A percentile compares a stretch with the other conserved stretches of the same genome.
Conservation (phyloP, 2,888 invertebrate species). For the Polyommatus iphigenia region DNA sequence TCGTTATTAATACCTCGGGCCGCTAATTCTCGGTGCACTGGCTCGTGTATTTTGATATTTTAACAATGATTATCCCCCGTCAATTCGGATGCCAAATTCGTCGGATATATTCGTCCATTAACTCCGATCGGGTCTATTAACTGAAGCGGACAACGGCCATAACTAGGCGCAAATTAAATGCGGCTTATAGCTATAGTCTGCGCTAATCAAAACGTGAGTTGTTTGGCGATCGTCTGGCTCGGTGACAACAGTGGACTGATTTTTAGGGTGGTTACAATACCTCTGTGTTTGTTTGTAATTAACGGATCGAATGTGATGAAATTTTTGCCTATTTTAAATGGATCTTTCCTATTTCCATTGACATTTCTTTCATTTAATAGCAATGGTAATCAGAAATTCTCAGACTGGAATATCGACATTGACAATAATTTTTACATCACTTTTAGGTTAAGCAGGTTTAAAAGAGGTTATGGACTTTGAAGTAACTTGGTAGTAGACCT, state of each 20-base stretch:
- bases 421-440: too few relatives aligned
- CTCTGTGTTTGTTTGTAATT: background rate
- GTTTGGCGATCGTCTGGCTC: slow-evolving; percentile 12
- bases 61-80: background rate
- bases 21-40: background rate
- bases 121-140: slow-evolving; percentile 33
- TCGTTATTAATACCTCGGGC: background rate
- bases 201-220: background rate
- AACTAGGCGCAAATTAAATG: slow-evolving; percentile 71
- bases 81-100: slow-evolving; percentile 26
- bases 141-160: slow-evolving; percentile 45
- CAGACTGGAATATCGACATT: too few relatives aligned
- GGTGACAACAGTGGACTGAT: background rate
- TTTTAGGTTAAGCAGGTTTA: too few relatives aligned
- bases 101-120: slow-evolving; percentile 25
- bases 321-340: too few relatives aligned
- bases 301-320: background rate
- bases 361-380: too few relatives aligned
- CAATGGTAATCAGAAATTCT: too few relatives aligned
- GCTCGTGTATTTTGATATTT: background rate
- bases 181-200: slow-evolving; percentile 41
- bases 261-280: background rate
- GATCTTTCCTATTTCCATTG: too few relatives aligned
- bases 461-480: too few relatives aligned
- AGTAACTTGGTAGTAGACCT: too few relatives aligned